Conservation (phyloP, 2,113 vertebrate species). For the Mesitornis unicolor region DNA sequence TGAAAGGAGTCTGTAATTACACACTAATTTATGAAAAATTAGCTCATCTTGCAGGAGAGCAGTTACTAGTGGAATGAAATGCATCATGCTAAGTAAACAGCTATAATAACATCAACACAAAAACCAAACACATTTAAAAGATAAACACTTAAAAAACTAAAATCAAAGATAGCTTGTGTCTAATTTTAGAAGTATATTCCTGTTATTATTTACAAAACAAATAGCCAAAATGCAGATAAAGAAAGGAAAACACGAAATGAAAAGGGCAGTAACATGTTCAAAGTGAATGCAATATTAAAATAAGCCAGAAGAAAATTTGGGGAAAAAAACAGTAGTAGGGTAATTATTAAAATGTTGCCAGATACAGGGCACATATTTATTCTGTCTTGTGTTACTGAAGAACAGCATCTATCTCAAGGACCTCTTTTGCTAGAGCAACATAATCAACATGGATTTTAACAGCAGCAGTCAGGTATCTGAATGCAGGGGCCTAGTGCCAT, state of each 20-base stretch:
- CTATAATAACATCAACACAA: background rate
- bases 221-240: background rate
- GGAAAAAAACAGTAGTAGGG: background rate
- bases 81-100: background rate
- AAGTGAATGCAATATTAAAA: background rate
- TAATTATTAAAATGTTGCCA: background rate
- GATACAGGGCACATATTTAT: background rate
- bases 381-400: background rate
- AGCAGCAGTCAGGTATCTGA: background rate
- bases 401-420: background rate
- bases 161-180: background rate
- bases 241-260: background rate
- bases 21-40: slow-evolving; percentile 15
- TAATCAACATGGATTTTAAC: background rate
- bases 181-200: background rate
- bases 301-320: background rate
- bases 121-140: background rate
- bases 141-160: background rate
- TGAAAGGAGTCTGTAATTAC: background rate
- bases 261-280: background rate
- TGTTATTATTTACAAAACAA: background rate
- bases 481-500: background rate
- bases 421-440: background rate
- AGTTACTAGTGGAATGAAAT: slow-evolving; percentile 9
- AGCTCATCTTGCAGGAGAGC: background rate